A percentile compares a stretch with the other conserved stretches of the same genome.
Conservation (phyloP, 2,888 invertebrate genomes). For the Drosophila ezoana region DNA sequence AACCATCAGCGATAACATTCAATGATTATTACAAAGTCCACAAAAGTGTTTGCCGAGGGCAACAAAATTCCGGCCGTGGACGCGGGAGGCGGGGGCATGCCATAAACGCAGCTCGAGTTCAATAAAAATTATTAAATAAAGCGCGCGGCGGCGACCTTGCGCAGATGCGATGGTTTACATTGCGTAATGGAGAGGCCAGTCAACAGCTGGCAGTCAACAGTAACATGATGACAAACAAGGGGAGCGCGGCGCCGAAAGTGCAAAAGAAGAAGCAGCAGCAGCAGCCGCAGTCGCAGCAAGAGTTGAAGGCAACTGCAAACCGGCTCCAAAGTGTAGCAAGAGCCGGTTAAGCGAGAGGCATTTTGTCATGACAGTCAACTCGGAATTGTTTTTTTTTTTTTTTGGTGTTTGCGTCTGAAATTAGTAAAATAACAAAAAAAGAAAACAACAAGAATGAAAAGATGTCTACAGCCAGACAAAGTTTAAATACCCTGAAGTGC, state of each 20-base stretch:
- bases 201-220: slow-evolving; percentile 40
- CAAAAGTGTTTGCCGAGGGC: slow-evolving; percentile 16
- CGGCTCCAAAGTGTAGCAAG: slow-evolving; percentile 56
- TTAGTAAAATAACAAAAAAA: slow-evolving; percentile 40
- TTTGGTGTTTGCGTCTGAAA: slow-evolving; percentile 31
- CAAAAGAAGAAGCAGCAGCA: slow-evolving; percentile 6
- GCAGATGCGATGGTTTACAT: slow-evolving; percentile 68
- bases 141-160: slow-evolving; percentile 58
- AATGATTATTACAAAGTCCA: slow-evolving; percentile 31
- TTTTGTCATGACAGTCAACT: slow-evolving; percentile 16
- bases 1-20: slow-evolving; percentile 35
- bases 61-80: background rate
- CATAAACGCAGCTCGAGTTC: slow-evolving; percentile 47
- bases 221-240: background rate
- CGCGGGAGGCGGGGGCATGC: background rate
- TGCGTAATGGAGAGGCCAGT: slow-evolving; percentile 59
- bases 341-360: slow-evolving; percentile 66
- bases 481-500: background rate
- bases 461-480: background rate
- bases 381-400: slow-evolving; percentile 1
- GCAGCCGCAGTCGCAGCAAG: background rate
- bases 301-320: slow-evolving; percentile 46
- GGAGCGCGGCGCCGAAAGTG: background rate
- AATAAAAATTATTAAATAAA: slow-evolving; percentile 58
- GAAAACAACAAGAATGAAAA: background rate